Evolutionary conservation across 2,888 invertebrate genomes (phyloP).

Genomic region (Polyploca ridens): DNA sequence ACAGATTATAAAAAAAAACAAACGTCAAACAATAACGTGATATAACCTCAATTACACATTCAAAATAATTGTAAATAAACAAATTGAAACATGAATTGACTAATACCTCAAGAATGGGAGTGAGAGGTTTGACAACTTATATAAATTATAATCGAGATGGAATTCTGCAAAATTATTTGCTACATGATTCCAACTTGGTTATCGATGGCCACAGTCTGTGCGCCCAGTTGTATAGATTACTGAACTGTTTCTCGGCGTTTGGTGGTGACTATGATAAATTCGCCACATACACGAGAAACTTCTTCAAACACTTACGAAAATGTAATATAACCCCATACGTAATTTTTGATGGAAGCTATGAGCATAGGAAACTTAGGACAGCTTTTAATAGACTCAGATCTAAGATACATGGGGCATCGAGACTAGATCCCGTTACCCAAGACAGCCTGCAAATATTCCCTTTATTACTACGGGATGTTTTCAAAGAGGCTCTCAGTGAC

Average conservation of each 20-base stretch:
- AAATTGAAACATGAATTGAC: background rate
- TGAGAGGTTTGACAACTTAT: slow-evolving; percentile 93
- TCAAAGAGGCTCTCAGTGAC: slow-evolving; percentile 87
- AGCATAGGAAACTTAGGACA: slow-evolving; percentile 88
- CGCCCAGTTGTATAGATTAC: slow-evolving; percentile 87
- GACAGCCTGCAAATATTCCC: slow-evolving; percentile 88
- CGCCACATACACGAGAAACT: slow-evolving; percentile 85
- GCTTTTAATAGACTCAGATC: slow-evolving; percentile 83
- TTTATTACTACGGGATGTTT: slow-evolving; percentile 89
- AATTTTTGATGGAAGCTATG: slow-evolving; percentile 92
- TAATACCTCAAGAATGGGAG: slow-evolving; percentile 86
- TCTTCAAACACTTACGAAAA: slow-evolving; percentile 87
- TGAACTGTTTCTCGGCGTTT: slow-evolving; percentile 88
- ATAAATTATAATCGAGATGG: slow-evolving; percentile 87
- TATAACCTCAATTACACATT: background rate
- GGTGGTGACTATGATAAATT: slow-evolving; percentile 94
- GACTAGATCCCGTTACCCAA: slow-evolving; percentile 83
- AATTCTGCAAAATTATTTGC: slow-evolving; percentile 86
- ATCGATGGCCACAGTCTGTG: slow-evolving; percentile 93
- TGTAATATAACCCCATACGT: slow-evolving; percentile 90
- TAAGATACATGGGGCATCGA: slow-evolving; percentile 84
- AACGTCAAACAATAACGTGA: too few relatives aligned
- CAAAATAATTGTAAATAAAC: background rate
- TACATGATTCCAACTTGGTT: slow-evolving; percentile 88
- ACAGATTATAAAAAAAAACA: too few relatives aligned